Base-by-base conservation (phyloP, 1,140 invertebrate genomes). In the Trichonephila clavipes region DNA sequence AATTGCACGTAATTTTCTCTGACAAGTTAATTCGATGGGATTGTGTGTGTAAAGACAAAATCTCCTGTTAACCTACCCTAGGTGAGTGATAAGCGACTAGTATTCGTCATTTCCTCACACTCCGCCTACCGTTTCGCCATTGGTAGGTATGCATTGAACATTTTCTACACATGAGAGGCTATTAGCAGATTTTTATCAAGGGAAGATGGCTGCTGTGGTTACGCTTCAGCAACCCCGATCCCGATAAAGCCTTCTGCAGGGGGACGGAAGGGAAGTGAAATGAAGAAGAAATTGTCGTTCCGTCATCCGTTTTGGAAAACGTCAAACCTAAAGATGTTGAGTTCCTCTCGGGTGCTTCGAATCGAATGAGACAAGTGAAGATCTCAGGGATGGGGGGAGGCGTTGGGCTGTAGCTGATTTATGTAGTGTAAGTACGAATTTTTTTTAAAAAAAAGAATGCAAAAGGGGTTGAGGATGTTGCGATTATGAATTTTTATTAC, bases 171-270 rank as follows among this genome's bases (percentile, higher is more conserved):
- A 58, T 51, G 44, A 85, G 19, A 58, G 82, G 58, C 58, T 51
- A 85, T 85, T 85, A 85, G 58, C 51, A 85, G 44, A 85, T 85
- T 85, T 51, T 85, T 14, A 85, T 85, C 82, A 12, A 1, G 4
- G 24, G 1, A 28, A n/a, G 34, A 77, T 7, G 34, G 34, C 40
- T 58, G 82, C 82, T 85, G 58, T 85, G 40, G 58, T 59, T 85
- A 59, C 19, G 82, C 58, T 85, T 85, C 58, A 85, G 40, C 21
- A 58, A 34, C 72, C 28, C 24, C 28, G n/a, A 72, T 24, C 69
- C 69, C 24, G 28, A 72, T 24, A 72, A 72, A 34, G 69, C 69
- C 24, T 72, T 72, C 10, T 72, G 69, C 69, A 72, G 24, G 69
- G 24, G 18, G n/a, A 72, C 8, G 62, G 62, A 64, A 21, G 62